Evolutionary conservation across 2,113 vertebrate species (phyloP).

Genomic region (Heteronetta atricapilla): DNA sequence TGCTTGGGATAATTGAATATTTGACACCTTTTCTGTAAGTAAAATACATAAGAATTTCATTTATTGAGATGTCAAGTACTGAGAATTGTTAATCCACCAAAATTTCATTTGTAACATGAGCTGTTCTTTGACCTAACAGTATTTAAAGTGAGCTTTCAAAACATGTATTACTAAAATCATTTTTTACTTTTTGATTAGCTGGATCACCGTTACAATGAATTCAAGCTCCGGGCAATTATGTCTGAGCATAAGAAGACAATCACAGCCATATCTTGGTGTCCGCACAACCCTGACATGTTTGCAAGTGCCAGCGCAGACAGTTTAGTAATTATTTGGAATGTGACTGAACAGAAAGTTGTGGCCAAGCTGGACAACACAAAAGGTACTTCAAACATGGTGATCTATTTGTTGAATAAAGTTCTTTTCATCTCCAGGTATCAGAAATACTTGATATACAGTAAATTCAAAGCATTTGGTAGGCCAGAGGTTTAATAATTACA

Average conservation of each 20-base stretch:
- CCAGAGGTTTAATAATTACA: background rate
- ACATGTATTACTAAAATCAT: background rate
- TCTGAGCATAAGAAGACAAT: slow-evolving; percentile 99
- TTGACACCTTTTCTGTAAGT: background rate
- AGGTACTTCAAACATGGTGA: slow-evolving; percentile 77
- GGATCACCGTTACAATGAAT: slow-evolving; percentile 95
- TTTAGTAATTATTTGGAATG: slow-evolving; percentile 95
- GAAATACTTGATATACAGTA: background rate
- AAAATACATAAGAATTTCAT: background rate
- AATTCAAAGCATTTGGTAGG: background rate
- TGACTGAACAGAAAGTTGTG: slow-evolving; percentile 90
- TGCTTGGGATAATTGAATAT: background rate
- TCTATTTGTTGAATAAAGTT: background rate
- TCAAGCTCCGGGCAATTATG: slow-evolving; percentile 94
- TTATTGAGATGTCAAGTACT: background rate
- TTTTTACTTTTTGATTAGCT: slow-evolving; percentile 76
- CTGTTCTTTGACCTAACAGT: background rate
- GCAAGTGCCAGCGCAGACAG: slow-evolving; percentile 92
- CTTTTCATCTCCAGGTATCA: background rate
- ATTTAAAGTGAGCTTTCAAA: background rate
- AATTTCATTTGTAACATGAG: background rate
- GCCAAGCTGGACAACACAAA: slow-evolving; percentile 91
- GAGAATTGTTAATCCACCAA: background rate
- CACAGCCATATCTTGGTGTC: slow-evolving; percentile 96
- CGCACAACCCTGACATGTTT: slow-evolving; percentile 91